These are phyloP conservation scores for Drosophila bocqueti DNA, from an alignment of 1,140 invertebrate species.

Conservation along the genomic window DNA sequence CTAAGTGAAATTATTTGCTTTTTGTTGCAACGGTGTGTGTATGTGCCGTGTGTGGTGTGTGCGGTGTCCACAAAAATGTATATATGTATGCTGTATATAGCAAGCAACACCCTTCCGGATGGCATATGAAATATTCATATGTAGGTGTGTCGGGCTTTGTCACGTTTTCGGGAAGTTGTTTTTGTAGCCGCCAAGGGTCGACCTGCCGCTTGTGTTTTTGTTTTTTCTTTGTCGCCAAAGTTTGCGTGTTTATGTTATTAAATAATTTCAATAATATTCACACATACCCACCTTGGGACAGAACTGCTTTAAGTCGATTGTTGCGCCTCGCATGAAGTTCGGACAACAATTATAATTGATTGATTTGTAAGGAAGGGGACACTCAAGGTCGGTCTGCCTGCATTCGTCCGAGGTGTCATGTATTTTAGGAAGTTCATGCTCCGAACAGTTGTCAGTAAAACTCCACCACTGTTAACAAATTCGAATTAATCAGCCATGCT, in stretches of 20 bases:
- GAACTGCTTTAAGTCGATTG: slow-evolving; percentile 22
- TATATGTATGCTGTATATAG: slow-evolving; percentile 5
- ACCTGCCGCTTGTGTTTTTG: slow-evolving; percentile 13
- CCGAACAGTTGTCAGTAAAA: background rate
- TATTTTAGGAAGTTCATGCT: background rate
- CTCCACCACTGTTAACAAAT: background rate
- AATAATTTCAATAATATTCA: slow-evolving; percentile 74
- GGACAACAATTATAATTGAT: slow-evolving; percentile 24
- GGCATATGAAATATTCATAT: slow-evolving; percentile 55
- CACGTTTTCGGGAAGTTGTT: slow-evolving; percentile 66
- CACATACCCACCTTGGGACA: slow-evolving; percentile 44
- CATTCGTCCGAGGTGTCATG: background rate
- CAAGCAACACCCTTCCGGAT: slow-evolving; percentile 52
- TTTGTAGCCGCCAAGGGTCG: slow-evolving; percentile 27
- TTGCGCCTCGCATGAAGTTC: slow-evolving; percentile 25
- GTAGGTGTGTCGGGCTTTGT: slow-evolving; percentile 66
- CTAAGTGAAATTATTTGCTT: slow-evolving; percentile 75
- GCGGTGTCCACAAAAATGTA: background rate
- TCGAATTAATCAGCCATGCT: no score
- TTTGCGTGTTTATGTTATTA: slow-evolving; percentile 73
- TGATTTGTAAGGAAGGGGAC: background rate
- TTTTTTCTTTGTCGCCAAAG: slow-evolving; percentile 52
- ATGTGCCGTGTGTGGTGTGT: background rate
- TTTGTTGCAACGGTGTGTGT: slow-evolving; percentile 30
- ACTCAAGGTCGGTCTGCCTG: background rate